phyloP scores from a whole-genome alignment of 2,113 vertebrate genomes.

The Baryphthengus martii region DNA sequence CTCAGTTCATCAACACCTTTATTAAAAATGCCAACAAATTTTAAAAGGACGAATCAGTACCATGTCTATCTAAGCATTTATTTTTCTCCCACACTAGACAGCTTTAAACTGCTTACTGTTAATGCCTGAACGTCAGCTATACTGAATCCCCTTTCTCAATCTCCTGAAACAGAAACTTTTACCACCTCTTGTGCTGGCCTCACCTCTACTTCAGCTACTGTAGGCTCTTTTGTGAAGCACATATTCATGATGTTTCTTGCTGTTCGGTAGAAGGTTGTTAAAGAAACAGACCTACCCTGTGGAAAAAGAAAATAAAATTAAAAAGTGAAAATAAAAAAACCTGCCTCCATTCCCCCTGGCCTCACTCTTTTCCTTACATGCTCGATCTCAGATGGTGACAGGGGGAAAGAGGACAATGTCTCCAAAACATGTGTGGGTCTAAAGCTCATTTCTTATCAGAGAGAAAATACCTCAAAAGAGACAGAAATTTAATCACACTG shows the following conservation, averaged over 20 bases:
- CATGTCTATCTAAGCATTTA: not conserved
- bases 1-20: not conserved
- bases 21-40: not conserved
- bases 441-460: not conserved
- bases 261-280: constrained; percentile 98
- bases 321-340: not conserved
- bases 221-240: constrained; percentile 97
- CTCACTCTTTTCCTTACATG: not conserved
- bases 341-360: rapidly evolving
- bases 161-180: not conserved
- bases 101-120: not conserved
- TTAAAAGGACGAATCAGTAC: not conserved
- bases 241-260: constrained; percentile 98
- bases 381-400: not conserved
- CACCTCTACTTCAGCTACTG: constrained; percentile 95
- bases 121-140: not conserved
- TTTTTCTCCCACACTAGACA: not conserved
- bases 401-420: not conserved
- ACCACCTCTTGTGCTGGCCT: not conserved
- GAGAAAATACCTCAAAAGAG: not conserved
- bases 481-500: not conserved
- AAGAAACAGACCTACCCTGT: constrained; percentile 97
- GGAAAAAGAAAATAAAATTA: constrained; percentile 44
- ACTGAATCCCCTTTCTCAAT: not conserved
- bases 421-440: not conserved